Evolutionary conservation across 2,797 vertebrate species (phyloP), one percentile per base, ranked within the genome.

Genomic region (Phalanger gymnotis): DNA sequence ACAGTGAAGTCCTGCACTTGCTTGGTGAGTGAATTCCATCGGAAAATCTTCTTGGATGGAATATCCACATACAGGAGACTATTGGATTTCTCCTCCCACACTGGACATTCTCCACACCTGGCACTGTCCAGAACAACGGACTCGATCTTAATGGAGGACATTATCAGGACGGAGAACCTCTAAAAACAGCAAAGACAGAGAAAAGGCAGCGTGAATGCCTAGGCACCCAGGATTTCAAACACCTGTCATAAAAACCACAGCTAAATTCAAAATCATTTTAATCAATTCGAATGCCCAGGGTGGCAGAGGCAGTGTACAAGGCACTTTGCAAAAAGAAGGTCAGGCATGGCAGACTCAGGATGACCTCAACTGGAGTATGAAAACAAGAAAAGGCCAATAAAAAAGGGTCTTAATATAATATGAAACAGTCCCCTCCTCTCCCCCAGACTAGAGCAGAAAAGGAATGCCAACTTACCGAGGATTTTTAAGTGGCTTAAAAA

Each of bases 61-160:
- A 99, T 99, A 96, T 99, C 99, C 9, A 99, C 99, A 25, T 97
- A 99, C 0, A 99, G 96, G 14, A 99, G 98, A 1, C 98, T 98
- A n/a, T 97, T 98, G 3, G 99, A 98, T 22, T 98, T 98, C 97
- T 99, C 99, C 91, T 99, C 99, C 99, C 99, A 99, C 53, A 99
- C 97, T 0, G 99, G 99, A n/a, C 99, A 99, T 97, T 99, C 99
- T 25, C 99, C 99, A n/a, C 99, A 89, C 93, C 97, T n/a, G 97
- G 96, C 98, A 4, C 97, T 96, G 90, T 98, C 98, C 11, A 94
- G 97, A 95, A 99, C 98, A 11, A 99, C 97, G 55, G 99, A 99
- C 94, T 99, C 99, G 1, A 99, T 98, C 97, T 99, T 99, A 54
- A 99, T 25, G 4, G 99, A 99, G 0, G 99, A 99, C 99, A 99